Evolutionary conservation across 2,113 vertebrate species (phyloP).

Genomic region (Scopus umbretta): DNA sequence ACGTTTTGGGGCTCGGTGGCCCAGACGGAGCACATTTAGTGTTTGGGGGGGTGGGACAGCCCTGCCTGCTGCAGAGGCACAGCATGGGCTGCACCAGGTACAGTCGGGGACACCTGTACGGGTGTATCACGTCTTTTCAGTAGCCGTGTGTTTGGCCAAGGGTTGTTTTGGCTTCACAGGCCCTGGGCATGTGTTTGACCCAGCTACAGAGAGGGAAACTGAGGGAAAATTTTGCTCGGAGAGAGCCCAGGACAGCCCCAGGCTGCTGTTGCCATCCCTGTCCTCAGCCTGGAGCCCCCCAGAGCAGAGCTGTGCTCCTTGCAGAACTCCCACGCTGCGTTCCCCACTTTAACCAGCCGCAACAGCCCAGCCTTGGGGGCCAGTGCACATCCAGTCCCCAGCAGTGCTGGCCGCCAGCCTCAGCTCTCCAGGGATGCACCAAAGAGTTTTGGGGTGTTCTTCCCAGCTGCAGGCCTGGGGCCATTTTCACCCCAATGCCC

Average conservation of each 20-base stretch:
- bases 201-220: background rate
- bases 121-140: background rate
- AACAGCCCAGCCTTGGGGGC: background rate
- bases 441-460: background rate
- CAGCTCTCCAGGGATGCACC: background rate
- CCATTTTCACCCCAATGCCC: background rate
- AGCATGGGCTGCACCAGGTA: rapidly evolving
- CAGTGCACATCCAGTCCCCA: background rate
- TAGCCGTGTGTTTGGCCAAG: background rate
- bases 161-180: background rate
- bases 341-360: background rate
- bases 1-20: background rate
- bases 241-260: background rate
- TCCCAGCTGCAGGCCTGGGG: background rate
- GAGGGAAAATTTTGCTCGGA: background rate
- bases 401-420: background rate
- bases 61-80: background rate
- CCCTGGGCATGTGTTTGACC: background rate
- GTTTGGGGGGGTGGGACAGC: background rate
- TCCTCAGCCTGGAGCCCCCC: background rate
- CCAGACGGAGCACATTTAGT: background rate
- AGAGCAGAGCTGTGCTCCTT: background rate
- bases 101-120: background rate
- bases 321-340: rapidly evolving
- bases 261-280: background rate